Evolutionary conservation across 2,888 invertebrate genomes (phyloP).

Genomic region (Dioctria linearis): DNA sequence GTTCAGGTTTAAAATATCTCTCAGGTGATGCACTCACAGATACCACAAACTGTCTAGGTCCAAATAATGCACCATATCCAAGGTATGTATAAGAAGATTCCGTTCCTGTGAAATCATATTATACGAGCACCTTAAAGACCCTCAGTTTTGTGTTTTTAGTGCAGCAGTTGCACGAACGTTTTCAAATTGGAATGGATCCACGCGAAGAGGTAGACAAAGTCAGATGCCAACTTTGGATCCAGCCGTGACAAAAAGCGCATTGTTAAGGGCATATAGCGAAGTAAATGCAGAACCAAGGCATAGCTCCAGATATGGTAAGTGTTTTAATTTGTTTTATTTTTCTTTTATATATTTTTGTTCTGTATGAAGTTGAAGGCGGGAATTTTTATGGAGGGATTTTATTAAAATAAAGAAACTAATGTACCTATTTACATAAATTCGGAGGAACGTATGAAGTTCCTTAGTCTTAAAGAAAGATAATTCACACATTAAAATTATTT

Average conservation of each 20-base stretch:
- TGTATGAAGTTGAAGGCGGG: no score
- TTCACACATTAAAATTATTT: no score
- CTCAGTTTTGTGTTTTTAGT: conserved; percentile 71
- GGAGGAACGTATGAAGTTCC: no score
- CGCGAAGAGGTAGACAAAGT: conserved; percentile 79
- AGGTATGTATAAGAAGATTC: conserved; percentile 74
- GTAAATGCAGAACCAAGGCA: conserved; percentile 73
- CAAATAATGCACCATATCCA: conserved; percentile 87
- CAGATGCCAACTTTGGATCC: conserved; percentile 80
- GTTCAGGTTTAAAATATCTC: conserved; percentile 83
- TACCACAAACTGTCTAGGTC: conserved; percentile 84
- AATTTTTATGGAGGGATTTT: no score
- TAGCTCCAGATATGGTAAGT: conserved; percentile 72
- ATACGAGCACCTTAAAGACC: not conserved
- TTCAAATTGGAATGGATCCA: conserved; percentile 78
- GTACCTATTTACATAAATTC: no score
- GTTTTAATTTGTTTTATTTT: not conserved
- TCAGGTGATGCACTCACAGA: conserved; percentile 91
- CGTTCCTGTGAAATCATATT: not conserved
- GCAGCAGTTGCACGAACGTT: conserved; percentile 83
- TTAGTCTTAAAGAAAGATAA: no score
- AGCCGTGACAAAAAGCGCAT: conserved; percentile 79
- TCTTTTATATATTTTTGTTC: no score
- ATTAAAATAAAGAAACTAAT: no score
- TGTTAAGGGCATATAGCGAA: conserved; percentile 76